Evolutionary conservation across 2,113 vertebrate species (phyloP).

Genomic region (Oxyruncus cristatus): DNA sequence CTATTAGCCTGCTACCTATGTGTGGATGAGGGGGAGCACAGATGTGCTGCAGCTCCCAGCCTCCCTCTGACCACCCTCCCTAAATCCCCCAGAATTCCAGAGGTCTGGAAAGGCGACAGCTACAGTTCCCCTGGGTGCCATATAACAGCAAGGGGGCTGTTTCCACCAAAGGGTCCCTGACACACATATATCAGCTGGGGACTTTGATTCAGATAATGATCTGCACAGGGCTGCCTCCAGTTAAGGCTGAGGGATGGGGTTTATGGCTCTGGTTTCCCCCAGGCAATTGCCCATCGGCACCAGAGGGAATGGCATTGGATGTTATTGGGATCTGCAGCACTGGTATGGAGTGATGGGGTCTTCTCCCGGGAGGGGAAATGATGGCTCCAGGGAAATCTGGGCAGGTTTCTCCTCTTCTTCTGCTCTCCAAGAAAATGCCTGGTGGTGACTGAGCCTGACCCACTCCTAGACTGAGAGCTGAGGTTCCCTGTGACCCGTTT

Average conservation of each 20-base stretch:
- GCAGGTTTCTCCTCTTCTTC: not conserved
- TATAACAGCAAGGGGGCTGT: constrained; percentile 34
- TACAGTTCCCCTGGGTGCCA: not conserved
- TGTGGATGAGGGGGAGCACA: not conserved
- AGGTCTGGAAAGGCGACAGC: not conserved
- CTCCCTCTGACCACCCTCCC: not conserved
- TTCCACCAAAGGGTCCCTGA: constrained; percentile 21
- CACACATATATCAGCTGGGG: not conserved
- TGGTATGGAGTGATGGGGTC: accelerated
- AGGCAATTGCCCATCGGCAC: not conserved
- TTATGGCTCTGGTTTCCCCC: constrained; percentile 43
- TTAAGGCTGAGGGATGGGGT: not conserved
- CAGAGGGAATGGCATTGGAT: not conserved
- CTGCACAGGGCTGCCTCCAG: not conserved
- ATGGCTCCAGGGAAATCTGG: not conserved
- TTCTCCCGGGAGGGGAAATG: not conserved
- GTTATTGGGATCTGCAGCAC: not conserved
- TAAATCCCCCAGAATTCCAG: not conserved
- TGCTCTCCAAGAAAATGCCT: not conserved
- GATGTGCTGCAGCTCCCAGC: not conserved
- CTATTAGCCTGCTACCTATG: not conserved
- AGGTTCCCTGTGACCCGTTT: accelerated
- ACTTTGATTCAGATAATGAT: constrained; percentile 68
- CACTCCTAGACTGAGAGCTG: not conserved
- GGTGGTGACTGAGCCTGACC: not conserved